Conservation (phyloP, 2,113 vertebrate species). For the Xiphias gladius region DNA sequence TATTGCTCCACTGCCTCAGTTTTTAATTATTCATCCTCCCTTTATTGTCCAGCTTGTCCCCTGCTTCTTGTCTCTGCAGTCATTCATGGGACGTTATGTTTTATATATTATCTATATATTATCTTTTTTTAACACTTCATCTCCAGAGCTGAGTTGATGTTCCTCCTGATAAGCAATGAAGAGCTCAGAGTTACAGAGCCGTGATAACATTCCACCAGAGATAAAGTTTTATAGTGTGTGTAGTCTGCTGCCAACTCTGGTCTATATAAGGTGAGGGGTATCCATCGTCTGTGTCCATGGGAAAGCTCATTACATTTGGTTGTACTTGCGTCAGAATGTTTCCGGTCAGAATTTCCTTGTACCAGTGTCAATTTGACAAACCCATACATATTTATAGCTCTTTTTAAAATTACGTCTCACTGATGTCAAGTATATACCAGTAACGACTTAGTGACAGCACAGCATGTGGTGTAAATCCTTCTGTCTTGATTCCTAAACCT, state of each 20-base stretch:
- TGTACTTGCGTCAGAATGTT: background rate
- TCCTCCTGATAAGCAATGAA: background rate
- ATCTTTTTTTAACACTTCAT: background rate
- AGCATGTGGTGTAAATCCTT: background rate
- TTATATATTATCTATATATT: background rate
- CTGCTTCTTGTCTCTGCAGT: background rate
- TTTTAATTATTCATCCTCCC: conserved; percentile 3
- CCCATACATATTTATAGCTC: background rate
- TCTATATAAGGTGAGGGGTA: background rate
- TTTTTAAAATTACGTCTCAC: background rate
- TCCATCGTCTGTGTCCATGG: background rate
- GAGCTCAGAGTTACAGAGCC: background rate
- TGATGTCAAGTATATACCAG: background rate
- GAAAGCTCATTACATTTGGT: background rate
- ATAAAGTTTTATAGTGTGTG: background rate
- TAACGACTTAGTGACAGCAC: background rate
- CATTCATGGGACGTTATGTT: background rate
- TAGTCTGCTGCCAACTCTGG: background rate
- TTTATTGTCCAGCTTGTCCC: background rate
- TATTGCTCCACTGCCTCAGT: background rate
- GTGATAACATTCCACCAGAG: background rate
- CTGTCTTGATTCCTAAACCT: background rate
- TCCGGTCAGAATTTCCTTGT: background rate
- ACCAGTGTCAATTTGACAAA: background rate
- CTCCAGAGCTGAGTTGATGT: background rate